Evolutionary conservation across 2,797 vertebrate genomes (phyloP).

Genomic region (Melanotaenia maccullochi): DNA sequence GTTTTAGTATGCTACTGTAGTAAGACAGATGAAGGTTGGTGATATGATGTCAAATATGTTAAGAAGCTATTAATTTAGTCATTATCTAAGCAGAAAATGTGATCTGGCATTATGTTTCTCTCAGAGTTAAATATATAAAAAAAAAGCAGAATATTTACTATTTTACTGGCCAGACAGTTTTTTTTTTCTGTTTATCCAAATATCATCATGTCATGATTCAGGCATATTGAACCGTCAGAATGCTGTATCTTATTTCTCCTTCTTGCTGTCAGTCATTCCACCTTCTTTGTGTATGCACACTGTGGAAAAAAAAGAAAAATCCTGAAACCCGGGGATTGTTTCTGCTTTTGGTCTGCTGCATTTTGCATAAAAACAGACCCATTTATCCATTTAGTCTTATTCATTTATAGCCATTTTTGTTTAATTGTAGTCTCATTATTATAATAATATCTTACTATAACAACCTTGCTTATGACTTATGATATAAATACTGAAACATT

Average conservation of each 20-base stretch:
- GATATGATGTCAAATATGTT: background rate
- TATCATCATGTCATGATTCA: constrained; percentile 3
- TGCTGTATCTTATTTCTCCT: constrained; percentile 11
- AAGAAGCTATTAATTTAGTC: background rate
- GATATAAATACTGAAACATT: background rate
- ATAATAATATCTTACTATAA: background rate
- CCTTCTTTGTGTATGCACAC: background rate
- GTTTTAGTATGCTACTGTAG: background rate
- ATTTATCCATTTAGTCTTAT: background rate
- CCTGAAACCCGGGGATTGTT: constrained; percentile 9
- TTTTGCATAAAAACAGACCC: constrained; percentile 42
- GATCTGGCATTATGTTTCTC: background rate
- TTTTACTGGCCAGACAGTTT: background rate
- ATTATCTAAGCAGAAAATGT: background rate
- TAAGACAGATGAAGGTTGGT: background rate
- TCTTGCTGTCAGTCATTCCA: background rate
- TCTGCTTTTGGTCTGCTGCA: constrained; percentile 19
- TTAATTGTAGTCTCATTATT: background rate
- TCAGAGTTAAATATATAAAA: background rate
- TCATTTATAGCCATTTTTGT: background rate
- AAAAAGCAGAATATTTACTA: too few species aligned
- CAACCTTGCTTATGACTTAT: background rate
- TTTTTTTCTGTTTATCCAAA: background rate
- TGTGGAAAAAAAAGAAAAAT: background rate
- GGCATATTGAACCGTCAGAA: constrained; percentile 4